These are phyloP conservation scores for Achatina immaculata DNA, from an alignment of 1,140 invertebrate genomes.

Conservation along the genomic window DNA sequence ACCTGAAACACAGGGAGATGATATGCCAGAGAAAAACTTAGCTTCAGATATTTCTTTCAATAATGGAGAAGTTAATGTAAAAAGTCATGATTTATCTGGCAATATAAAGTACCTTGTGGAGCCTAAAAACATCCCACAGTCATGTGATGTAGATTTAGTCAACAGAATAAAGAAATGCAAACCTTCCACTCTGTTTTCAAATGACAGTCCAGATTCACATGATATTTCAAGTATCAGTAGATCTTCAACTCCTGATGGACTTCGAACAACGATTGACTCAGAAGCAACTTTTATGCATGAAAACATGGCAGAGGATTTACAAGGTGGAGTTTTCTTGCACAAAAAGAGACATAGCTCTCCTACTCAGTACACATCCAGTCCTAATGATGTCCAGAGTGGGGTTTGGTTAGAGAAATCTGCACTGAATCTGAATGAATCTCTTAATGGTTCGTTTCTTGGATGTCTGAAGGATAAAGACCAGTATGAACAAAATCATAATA, in stretches of 20 bases:
- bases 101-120: background rate
- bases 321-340: background rate
- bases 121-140: background rate
- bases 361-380: conserved; percentile 26
- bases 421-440: background rate
- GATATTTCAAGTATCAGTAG: conserved; percentile 52
- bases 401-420: background rate
- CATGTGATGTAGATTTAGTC: background rate
- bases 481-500: background rate
- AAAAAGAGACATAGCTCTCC: conserved; percentile 15
- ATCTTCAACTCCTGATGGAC: conserved; percentile 46
- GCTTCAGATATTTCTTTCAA: background rate
- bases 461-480: background rate
- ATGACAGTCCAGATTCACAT: conserved; percentile 30
- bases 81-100: too few species aligned
- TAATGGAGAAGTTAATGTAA: background rate
- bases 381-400: conserved; percentile 6
- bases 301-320: background rate
- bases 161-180: background rate
- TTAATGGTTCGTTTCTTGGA: conserved; percentile 21
- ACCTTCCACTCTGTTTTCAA: background rate
- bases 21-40: background rate
- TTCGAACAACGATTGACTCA: conserved; percentile 43
- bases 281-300: conserved; percentile 34
- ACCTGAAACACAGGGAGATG: background rate